Conservation (phyloP, 2,888 invertebrate genomes). For the Didymodactylos carnosus region DNA sequence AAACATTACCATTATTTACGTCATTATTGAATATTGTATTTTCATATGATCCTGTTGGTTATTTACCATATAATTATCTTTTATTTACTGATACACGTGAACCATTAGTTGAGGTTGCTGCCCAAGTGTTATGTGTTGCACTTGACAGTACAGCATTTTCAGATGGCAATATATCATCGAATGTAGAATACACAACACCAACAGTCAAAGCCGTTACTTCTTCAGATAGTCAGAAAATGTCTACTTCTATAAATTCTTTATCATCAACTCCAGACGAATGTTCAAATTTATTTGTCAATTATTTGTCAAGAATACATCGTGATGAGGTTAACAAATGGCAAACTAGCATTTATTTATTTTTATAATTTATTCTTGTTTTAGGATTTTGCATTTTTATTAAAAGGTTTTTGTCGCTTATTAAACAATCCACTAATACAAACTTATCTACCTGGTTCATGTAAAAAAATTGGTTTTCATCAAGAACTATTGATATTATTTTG, state of each 20-base stretch:
- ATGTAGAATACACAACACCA: not conserved
- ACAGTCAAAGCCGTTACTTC: too few species aligned
- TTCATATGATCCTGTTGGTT: conserved; percentile 92
- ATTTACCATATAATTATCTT: conserved; percentile 84
- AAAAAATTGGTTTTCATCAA: conserved; percentile 84
- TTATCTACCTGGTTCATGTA: conserved; percentile 74
- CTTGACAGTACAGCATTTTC: conserved; percentile 1
- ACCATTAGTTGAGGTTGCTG: conserved; percentile 70
- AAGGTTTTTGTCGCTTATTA: conserved; percentile 74
- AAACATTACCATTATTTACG: conserved; percentile 89
- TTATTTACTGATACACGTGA: conserved; percentile 77
- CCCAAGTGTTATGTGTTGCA: conserved; percentile 10
- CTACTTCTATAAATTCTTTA: too few species aligned
- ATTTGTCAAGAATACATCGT: conserved; percentile 83
- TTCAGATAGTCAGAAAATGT: not conserved
- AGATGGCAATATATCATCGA: not conserved
- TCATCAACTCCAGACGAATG: not conserved
- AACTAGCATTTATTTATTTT: not conserved
- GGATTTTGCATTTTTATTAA: conserved; percentile 77
- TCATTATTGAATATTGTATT: conserved; percentile 86
- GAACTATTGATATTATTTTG: conserved; percentile 90
- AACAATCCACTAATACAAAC: conserved; percentile 91
- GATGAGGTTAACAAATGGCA: conserved; percentile 45
- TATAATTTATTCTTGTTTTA: not conserved
- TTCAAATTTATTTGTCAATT: conserved; percentile 82